These are phyloP conservation scores for Limosa lapponica DNA, from an alignment of 2,797 vertebrate genomes.

Conservation along the genomic window DNA sequence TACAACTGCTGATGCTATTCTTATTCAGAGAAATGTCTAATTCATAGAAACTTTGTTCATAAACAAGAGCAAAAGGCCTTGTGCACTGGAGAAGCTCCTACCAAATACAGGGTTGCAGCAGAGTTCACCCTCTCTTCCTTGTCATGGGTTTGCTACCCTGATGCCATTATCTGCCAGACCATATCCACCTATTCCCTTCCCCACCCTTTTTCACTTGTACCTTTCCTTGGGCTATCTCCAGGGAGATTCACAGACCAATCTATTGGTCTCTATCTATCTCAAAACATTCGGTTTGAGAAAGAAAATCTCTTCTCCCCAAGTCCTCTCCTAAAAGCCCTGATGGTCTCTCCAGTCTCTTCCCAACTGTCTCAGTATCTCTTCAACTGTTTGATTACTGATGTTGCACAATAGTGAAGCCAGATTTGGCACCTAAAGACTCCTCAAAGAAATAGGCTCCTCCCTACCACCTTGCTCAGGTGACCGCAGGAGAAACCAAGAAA, in stretches of 20 bases:
- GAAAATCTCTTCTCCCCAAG: neutral
- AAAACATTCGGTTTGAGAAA: neutral
- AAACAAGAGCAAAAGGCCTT: constrained; percentile 21
- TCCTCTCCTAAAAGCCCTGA: neutral
- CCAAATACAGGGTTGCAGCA: neutral
- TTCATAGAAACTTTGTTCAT: constrained; percentile 6
- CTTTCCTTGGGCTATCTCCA: neutral
- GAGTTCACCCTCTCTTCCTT: neutral
- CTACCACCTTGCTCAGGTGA: neutral
- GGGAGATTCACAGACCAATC: neutral
- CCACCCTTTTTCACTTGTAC: neutral
- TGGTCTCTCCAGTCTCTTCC: neutral
- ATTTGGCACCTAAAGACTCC: neutral
- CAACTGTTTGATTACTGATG: neutral
- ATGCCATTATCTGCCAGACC: neutral
- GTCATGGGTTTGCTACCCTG: neutral
- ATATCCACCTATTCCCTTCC: neutral
- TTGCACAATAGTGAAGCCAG: neutral
- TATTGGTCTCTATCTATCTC: no score
- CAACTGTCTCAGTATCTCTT: neutral
- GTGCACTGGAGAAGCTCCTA: constrained; percentile 2
- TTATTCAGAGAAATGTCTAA: constrained; percentile 30
- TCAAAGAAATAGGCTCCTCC: neutral
- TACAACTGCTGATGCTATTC: neutral
- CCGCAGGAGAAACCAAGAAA: neutral